Base-by-base conservation (phyloP, 1,140 invertebrate species). In the Tenebrio molitor region DNA sequence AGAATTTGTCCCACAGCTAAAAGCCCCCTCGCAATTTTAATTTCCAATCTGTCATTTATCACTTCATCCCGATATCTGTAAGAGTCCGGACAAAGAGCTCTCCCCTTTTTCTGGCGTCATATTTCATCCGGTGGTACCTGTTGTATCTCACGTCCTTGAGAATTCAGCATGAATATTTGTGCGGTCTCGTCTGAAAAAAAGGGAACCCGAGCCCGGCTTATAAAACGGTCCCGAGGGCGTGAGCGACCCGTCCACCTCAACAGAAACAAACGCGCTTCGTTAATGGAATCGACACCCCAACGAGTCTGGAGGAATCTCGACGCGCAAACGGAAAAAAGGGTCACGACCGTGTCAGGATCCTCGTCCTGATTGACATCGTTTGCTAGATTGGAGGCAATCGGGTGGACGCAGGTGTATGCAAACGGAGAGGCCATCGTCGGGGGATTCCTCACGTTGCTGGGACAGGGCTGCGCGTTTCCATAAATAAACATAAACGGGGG, bases 351-450 rank as follows among this genome's bases (percentile, higher is more conserved):
- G 36, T 33, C 29, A 33, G 29, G 29, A 33, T 33, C 36, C 36
- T 5, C n/a, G 36, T 12, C 36, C 36, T 39, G 36, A 39, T 39
- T 39, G 36, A 39, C 36, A 39, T 39, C 36, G 36, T 39, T 39
- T 39, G 36, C 5, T 39, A 39, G 36, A 39, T 39, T 39, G 36
- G 36, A 39, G 36, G 36, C 36, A 39, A 39, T 39, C 12, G 36
- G 36, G 12, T 39, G 36, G 36, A 39, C 36, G 36, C 36, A 39
- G 36, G 36, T 39, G 36, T 39, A 39, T 39, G 36, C 36, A 39
- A 39, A 39, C 36, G 12, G 12, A 5, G 29, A 39, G 36, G 36
- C 36, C 36, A 39, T 39, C 36, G 36, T 39, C 12, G 5, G 36
- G 36, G 36, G 36, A 39, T 39, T 39, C 2, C 36, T 39, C 36